Evolutionary conservation across 1,140 invertebrate genomes (phyloP), one percentile per base, ranked within the genome.

Genomic region (Stegodyphus mimosarum): DNA sequence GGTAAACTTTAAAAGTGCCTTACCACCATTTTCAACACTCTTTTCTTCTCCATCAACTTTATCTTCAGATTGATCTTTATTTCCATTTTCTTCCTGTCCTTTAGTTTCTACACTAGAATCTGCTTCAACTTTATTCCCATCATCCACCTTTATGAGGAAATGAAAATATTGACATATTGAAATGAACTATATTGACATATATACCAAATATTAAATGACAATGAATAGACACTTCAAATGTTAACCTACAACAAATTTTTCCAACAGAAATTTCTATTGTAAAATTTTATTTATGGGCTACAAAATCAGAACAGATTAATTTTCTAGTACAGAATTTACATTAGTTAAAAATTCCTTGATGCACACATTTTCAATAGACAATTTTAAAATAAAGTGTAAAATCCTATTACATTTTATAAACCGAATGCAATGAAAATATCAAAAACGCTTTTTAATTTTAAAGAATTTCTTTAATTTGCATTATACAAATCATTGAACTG

Each of bases 91-190:
- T 67, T 67, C 64, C 17, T 67, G 9, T 15, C 55, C 15, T 74
- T 84, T 73, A 11, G 63, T 51, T 75, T 74, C 72, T 18, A 67
- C 81, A 60, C 81, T 84, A 15, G 81, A 84, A 76, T 84, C 81
- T 2, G 81, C 81, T 84, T 84, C 81, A 18, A 64, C 81, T 70
- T 75, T 83, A 13, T 60, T 67, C 15, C 53, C 81, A 49, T 84
- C 81, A 50, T 84, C 72, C 15, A 70, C 73, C 81, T 84, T 51
- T 11, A 33, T 33, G 33, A 33, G 13, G 5, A 5, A 70, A 69
- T 70, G 6, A 71, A 70, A 70, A 66, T 7, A 49, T n/a, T n/a
- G n/a, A n/a, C n/a, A n/a, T n/a, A n/a, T 69, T 11, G 7, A 60
- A 60, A 60, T 4, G 5, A 60, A 60, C 5, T 60, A 11, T 60